Conservation (phyloP, 2,113 vertebrate species). For the Cariama cristata region DNA sequence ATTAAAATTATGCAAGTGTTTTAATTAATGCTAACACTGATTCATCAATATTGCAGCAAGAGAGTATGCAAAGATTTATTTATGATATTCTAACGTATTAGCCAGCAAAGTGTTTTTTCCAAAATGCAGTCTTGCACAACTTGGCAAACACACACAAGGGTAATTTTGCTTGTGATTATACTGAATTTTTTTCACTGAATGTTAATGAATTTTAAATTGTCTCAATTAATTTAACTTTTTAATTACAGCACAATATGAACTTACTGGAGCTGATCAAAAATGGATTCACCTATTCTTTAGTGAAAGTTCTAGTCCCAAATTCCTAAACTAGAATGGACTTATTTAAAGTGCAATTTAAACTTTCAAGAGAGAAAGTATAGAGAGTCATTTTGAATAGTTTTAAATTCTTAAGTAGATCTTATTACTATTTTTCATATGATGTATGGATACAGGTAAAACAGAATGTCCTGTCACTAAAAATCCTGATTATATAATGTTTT, state of each 20-base stretch:
- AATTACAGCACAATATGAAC: neutral
- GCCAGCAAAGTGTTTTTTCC: neutral
- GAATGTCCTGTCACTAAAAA: neutral
- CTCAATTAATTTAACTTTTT: slow-evolving; percentile 30
- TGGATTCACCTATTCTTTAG: neutral
- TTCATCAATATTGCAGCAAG: neutral
- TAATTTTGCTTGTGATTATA: slow-evolving; percentile 11
- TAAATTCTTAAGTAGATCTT: neutral
- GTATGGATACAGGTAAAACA: neutral
- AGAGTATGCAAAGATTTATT: neutral
- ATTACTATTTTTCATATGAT: neutral
- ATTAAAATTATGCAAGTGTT: neutral
- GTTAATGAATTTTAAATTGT: slow-evolving; percentile 41
- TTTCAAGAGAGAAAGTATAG: neutral
- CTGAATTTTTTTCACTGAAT: neutral
- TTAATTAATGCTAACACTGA: neutral
- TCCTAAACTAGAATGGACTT: slow-evolving; percentile 4
- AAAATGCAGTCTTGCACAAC: neutral
- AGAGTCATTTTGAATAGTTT: neutral
- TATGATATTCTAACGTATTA: neutral
- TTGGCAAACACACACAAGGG: neutral
- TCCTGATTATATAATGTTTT: neutral
- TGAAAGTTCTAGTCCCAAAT: neutral
- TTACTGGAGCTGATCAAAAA: slow-evolving; percentile 18
- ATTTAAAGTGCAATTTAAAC: neutral